Conservation (phyloP, 2,888 invertebrate species). For the Uropetala carovei region DNA sequence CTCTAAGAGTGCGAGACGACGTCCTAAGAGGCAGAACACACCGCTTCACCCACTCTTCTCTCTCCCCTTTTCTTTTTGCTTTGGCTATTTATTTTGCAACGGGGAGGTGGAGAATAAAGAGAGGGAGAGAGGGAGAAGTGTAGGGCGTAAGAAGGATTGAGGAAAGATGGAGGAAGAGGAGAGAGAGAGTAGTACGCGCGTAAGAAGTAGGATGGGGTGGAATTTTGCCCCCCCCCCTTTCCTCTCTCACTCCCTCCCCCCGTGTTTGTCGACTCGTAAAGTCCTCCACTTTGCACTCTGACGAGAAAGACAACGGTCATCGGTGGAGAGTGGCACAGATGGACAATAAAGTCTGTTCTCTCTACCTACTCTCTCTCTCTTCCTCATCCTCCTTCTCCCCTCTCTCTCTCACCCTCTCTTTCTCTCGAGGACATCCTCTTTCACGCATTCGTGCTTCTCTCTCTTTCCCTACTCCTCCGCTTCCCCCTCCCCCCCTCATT, state of each 20-base stretch:
- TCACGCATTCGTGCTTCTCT: slow-evolving; percentile 39
- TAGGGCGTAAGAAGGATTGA: not conserved
- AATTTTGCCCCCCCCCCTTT: slow-evolving; percentile 29
- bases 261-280: slow-evolving; percentile 59
- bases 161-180: not conserved
- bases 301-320: slow-evolving; percentile 63
- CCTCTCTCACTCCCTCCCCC: not conserved
- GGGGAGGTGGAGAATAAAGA: not conserved
- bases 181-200: not conserved
- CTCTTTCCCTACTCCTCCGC: not conserved
- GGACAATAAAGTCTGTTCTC: slow-evolving; percentile 42
- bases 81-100: slow-evolving; percentile 43
- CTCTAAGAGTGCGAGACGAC: slow-evolving; percentile 50
- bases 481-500: not conserved
- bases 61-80: slow-evolving; percentile 34
- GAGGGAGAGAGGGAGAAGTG: not conserved
- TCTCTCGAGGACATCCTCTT: slow-evolving; percentile 37
- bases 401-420: not conserved
- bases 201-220: not conserved
- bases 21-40: slow-evolving; percentile 59
- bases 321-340: slow-evolving; percentile 54
- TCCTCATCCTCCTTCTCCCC: not conserved
- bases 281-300: slow-evolving; percentile 57
- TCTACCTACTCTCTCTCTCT: not conserved
- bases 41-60: slow-evolving; percentile 27